Evolutionary conservation across 2,888 invertebrate species (phyloP).

Genomic region (Acrocyrtus sp.): DNA sequence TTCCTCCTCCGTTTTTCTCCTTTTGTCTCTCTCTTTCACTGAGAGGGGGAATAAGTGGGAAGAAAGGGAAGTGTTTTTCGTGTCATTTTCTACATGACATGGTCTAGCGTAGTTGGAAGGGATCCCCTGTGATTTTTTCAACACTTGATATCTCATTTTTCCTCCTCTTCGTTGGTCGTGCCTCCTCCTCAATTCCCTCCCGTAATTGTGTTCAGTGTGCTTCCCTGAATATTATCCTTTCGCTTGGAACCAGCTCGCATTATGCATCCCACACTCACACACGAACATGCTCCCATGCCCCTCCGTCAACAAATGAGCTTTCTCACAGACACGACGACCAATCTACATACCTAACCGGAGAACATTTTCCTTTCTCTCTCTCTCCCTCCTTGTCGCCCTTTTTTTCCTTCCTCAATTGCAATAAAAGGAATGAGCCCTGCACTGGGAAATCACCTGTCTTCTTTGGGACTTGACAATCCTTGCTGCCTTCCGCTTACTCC

Average conservation of each 20-base stretch:
- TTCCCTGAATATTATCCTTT: slow-evolving; percentile 23
- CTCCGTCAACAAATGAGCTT: too few species aligned
- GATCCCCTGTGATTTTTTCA: slow-evolving; percentile 52
- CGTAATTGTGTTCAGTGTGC: slow-evolving; percentile 59
- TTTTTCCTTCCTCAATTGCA: slow-evolving; percentile 54
- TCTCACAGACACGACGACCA: too few species aligned
- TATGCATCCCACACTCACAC: slow-evolving; percentile 3
- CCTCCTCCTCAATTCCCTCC: slow-evolving; percentile 48
- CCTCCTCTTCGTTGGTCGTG: slow-evolving; percentile 11
- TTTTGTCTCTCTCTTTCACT: too few species aligned
- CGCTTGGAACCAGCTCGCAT: not conserved
- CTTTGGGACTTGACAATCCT: slow-evolving; percentile 51
- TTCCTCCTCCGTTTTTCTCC: too few species aligned
- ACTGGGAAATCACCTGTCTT: slow-evolving; percentile 52
- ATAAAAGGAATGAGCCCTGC: slow-evolving; percentile 51
- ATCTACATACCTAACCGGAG: too few species aligned
- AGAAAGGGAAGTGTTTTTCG: too few species aligned
- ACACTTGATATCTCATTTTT: slow-evolving; percentile 55
- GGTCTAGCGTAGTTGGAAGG: slow-evolving; percentile 47
- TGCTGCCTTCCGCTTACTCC: too few species aligned
- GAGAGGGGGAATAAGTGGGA: too few species aligned
- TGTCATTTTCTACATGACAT: slow-evolving; percentile 54
- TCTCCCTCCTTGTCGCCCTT: too few species aligned
- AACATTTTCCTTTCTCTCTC: too few species aligned
- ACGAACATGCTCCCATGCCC: too few species aligned